phyloP scores from a whole-genome alignment of 2,888 invertebrate genomes.

The Spisula subtruncata region DNA sequence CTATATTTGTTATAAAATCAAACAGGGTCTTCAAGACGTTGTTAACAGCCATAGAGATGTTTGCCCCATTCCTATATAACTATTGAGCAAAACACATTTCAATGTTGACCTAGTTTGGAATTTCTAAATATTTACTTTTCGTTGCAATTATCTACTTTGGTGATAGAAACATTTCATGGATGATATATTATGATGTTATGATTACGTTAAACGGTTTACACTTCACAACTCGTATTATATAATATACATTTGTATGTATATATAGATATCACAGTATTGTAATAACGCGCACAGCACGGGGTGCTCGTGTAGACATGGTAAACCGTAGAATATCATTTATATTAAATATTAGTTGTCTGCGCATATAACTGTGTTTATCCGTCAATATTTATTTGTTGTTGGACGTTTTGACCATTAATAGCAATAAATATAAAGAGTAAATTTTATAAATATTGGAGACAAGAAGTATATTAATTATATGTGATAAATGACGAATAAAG shows the following conservation, averaged over 20 bases:
- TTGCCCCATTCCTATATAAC: conserved; percentile 61
- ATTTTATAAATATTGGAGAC: too few species aligned
- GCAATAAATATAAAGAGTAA: too few species aligned
- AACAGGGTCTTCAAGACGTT: conserved; percentile 49
- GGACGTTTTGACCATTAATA: too few species aligned
- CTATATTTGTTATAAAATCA: conserved; percentile 62
- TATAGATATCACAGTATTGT: neutral
- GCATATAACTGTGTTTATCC: too few species aligned
- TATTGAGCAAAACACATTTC: conserved; percentile 42
- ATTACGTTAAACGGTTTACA: conserved; percentile 21
- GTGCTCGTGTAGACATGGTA: neutral
- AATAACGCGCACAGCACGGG: neutral
- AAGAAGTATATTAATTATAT: too few species aligned
- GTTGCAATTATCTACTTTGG: conserved; percentile 11
- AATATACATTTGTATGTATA: neutral
- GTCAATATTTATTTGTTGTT: too few species aligned
- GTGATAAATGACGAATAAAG: too few species aligned
- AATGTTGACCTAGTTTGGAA: conserved; percentile 44
- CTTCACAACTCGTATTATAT: neutral
- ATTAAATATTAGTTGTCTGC: too few species aligned
- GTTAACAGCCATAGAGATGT: conserved; percentile 58
- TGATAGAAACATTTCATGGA: conserved; percentile 8
- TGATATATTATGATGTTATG: conserved; percentile 18
- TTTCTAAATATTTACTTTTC: conserved; percentile 67
- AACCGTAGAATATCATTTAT: too few species aligned